Evolutionary conservation across 2,113 vertebrate genomes (phyloP).

Genomic region (Tyto alba): DNA sequence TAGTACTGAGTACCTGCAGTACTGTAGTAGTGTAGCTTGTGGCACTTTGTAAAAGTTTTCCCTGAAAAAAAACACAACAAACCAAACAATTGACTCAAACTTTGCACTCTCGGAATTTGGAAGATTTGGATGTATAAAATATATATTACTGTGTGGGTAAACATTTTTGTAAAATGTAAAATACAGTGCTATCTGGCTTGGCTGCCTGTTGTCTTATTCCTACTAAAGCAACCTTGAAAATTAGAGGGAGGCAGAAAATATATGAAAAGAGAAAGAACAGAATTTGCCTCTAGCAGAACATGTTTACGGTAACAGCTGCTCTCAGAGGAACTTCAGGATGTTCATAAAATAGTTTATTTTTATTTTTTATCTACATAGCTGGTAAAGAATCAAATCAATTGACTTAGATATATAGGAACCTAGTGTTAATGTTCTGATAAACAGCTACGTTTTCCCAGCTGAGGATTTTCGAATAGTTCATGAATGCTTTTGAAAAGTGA

Average conservation of each 20-base stretch:
- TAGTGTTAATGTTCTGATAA: background rate
- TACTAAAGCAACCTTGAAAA: conserved; percentile 39
- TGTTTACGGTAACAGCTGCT: conserved; percentile 60
- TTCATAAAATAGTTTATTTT: conserved; percentile 31
- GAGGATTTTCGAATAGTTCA: background rate
- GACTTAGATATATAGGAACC: background rate
- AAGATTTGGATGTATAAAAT: background rate
- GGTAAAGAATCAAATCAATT: conserved; percentile 16
- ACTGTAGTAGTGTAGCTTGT: background rate
- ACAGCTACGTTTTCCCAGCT: background rate
- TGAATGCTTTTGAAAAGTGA: background rate
- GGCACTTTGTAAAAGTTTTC: background rate
- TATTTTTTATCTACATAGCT: background rate
- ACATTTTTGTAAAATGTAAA: background rate
- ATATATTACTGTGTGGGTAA: background rate
- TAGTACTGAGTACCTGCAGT: background rate
- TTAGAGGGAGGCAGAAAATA: conserved; percentile 35
- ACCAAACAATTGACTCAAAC: background rate
- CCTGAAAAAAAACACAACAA: background rate
- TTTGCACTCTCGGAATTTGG: background rate
- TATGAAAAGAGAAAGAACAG: conserved; percentile 24
- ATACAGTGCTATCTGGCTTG: background rate
- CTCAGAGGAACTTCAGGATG: conserved; percentile 32
- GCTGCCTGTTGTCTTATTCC: background rate
- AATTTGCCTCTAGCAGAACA: conserved; percentile 46